A percentile compares a stretch with the other conserved stretches of the same genome.
Conservation (phyloP, 1,140 invertebrate genomes). For the Arctopsyche grandis region DNA sequence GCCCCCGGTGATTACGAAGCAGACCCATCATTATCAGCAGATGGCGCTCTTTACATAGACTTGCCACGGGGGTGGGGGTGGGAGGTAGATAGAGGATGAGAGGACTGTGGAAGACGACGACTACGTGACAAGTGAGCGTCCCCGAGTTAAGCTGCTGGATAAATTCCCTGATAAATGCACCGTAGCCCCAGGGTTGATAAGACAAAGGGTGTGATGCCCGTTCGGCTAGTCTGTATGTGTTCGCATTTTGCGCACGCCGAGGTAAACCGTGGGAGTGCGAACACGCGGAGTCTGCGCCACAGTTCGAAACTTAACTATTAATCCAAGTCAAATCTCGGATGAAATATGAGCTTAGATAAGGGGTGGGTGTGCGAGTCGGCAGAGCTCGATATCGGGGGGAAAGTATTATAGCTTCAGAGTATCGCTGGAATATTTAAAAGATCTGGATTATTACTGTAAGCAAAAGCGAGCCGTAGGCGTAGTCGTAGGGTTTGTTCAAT, state of each 20-base stretch:
- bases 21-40: conserved; percentile 49
- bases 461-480: too few species aligned
- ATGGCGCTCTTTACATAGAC: conserved; percentile 42
- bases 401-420: too few species aligned
- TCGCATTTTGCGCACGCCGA: background rate
- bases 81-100: background rate
- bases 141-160: conserved; percentile 19
- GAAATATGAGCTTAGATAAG: conserved; percentile 2
- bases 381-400: too few species aligned
- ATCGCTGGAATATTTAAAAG: too few species aligned
- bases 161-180: conserved; percentile 29
- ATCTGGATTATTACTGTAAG: too few species aligned
- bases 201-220: conserved; percentile 1
- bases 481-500: too few species aligned
- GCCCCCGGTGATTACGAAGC: conserved; percentile 16
- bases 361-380: background rate
- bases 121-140: conserved; percentile 24
- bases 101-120: background rate
- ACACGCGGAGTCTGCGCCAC: background rate
- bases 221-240: too few species aligned
- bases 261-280: background rate
- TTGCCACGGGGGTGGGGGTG: background rate
- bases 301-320: conserved; percentile 4
- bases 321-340: conserved; percentile 9
- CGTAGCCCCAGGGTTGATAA: conserved; percentile 12